These are phyloP conservation scores for Muscina levida DNA, from an alignment of 2,888 invertebrate species.

Conservation along the genomic window DNA sequence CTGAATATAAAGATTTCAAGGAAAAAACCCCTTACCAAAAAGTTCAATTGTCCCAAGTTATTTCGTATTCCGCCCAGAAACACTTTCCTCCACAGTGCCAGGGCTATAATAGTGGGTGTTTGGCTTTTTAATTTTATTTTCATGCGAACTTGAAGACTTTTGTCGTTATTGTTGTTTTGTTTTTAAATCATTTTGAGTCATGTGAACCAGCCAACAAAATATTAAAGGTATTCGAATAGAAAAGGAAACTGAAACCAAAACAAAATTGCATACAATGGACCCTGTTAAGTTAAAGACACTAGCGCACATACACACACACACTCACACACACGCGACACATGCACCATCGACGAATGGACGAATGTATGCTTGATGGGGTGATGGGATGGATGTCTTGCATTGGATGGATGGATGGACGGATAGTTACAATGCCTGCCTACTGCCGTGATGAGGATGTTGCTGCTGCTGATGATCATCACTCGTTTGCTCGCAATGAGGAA, in stretches of 20 bases:
- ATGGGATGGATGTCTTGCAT: conserved; percentile 13
- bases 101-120: conserved; percentile 60
- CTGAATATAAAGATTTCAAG: too few relatives aligned
- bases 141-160: conserved; percentile 64
- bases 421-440: background rate
- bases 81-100: conserved; percentile 3
- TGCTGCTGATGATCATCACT: conserved; percentile 10
- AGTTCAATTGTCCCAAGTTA: too few relatives aligned
- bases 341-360: conserved; percentile 8
- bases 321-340: conserved; percentile 31
- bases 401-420: conserved; percentile 37
- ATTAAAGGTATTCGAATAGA: conserved; percentile 54
- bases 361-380: conserved; percentile 1
- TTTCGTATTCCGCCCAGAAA: background rate
- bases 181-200: conserved; percentile 25
- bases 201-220: conserved; percentile 44
- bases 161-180: background rate
- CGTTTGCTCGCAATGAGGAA: conserved; percentile 7
- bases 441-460: background rate
- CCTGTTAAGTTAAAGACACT: conserved; percentile 34
- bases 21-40: too few relatives aligned
- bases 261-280: conserved; percentile 61
- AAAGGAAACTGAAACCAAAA: conserved; percentile 42
- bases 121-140: conserved; percentile 65
- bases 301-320: too few relatives aligned